phyloP scores from a whole-genome alignment of 2,888 invertebrate species.

The Alloscopus bannaensis region DNA sequence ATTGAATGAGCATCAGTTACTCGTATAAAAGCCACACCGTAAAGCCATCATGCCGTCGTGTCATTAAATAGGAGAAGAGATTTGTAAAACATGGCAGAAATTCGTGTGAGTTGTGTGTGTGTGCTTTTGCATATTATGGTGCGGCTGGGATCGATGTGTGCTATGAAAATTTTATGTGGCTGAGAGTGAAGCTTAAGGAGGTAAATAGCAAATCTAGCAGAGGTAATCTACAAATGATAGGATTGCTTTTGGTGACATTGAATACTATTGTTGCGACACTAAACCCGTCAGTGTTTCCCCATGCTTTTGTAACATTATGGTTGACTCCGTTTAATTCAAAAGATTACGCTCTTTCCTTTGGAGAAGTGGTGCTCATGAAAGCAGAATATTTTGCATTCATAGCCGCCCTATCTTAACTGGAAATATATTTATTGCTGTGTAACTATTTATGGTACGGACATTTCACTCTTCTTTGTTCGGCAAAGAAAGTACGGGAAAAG shows the following conservation, averaged over 20 bases:
- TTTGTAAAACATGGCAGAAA: not conserved
- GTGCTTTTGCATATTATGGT: not conserved
- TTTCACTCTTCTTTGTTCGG: slow-evolving; percentile 46
- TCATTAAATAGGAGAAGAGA: slow-evolving; percentile 15
- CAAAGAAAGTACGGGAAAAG: not conserved
- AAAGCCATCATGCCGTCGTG: not conserved
- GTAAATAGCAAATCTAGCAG: slow-evolving; percentile 32
- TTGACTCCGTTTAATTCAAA: too few relatives aligned
- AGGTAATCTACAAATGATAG: slow-evolving; percentile 45
- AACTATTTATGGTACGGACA: slow-evolving; percentile 52
- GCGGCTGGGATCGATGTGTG: not conserved
- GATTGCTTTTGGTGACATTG: slow-evolving; percentile 52
- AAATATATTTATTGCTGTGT: slow-evolving; percentile 43
- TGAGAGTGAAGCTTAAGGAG: slow-evolving; percentile 30
- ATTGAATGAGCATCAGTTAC: slow-evolving; percentile 28
- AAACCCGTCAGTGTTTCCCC: too few relatives aligned
- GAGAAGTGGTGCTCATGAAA: too few relatives aligned
- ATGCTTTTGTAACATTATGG: too few relatives aligned
- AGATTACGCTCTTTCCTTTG: too few relatives aligned
- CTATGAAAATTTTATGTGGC: slow-evolving; percentile 27
- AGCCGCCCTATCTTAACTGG: slow-evolving; percentile 38
- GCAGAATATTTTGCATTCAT: too few relatives aligned
- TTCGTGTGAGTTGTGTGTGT: not conserved
- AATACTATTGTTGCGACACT: too few relatives aligned
- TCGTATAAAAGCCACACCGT: not conserved